Conservation (phyloP, 2,888 invertebrate species). For the Sphecodes monilicornis region DNA sequence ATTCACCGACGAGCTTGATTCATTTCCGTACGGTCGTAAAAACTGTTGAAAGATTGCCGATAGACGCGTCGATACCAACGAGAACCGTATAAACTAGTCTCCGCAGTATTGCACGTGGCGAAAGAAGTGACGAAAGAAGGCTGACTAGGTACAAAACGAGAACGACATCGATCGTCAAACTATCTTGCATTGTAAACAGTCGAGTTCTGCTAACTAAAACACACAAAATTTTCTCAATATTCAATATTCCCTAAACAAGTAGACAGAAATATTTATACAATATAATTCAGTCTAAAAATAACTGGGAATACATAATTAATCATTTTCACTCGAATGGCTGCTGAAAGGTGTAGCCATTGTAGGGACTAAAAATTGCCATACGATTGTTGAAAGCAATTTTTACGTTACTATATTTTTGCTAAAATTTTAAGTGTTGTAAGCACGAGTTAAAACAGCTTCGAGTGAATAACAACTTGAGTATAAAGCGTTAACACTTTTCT, state of each 20-base stretch:
- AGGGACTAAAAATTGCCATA: not conserved
- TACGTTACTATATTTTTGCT: no score
- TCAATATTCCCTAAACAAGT: not conserved
- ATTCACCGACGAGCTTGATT: conserved; percentile 39
- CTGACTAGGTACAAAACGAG: not conserved
- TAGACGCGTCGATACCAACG: conserved; percentile 29
- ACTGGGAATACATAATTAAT: not conserved
- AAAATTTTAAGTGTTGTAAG: no score
- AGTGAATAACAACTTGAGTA: no score
- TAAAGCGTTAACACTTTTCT: no score
- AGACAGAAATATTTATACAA: not conserved
- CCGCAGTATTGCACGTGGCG: conserved; percentile 42
- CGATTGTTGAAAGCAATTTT: no score
- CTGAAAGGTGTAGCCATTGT: no score
- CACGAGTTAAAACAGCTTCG: no score
- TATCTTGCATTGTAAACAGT: not conserved
- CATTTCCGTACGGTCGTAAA: conserved; percentile 37
- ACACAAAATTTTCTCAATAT: not conserved
- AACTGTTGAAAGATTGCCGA: conserved; percentile 23
- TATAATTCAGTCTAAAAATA: not conserved
- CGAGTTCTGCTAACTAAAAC: not conserved
- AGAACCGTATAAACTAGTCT: conserved; percentile 20
- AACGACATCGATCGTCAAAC: not conserved
- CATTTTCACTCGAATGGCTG: no score
- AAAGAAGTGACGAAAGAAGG: conserved; percentile 21